phyloP scores from a whole-genome alignment of 2,797 vertebrate species.

The Darevskia mixta region DNA sequence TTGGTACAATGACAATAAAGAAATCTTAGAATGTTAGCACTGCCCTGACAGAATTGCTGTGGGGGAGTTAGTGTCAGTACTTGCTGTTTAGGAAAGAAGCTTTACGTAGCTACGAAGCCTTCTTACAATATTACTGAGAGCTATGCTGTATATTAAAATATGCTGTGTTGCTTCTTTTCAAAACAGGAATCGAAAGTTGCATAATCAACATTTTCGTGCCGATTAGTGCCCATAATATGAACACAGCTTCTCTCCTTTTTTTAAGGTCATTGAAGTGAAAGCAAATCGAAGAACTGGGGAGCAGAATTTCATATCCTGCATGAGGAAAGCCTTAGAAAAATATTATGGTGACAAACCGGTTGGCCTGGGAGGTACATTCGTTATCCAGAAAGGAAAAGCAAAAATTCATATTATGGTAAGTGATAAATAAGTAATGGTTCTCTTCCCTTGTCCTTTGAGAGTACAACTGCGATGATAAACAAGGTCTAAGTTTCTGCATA shows the following conservation, averaged over 20 bases:
- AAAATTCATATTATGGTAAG: slow-evolving; percentile 96
- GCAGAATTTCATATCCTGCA: slow-evolving; percentile 89
- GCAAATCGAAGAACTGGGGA: slow-evolving; percentile 89
- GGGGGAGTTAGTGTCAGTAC: too few species aligned
- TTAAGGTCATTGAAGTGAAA: slow-evolving; percentile 91
- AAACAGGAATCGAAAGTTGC: not conserved
- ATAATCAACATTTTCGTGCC: not conserved
- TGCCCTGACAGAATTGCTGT: too few species aligned
- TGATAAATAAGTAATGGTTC: not conserved
- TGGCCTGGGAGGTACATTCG: slow-evolving; percentile 93
- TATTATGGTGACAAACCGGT: slow-evolving; percentile 90
- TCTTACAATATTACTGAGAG: too few species aligned
- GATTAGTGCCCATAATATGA: not conserved
- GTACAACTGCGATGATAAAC: not conserved
- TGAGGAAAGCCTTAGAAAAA: slow-evolving; percentile 88
- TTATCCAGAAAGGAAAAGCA: slow-evolving; percentile 94
- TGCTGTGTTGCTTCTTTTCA: not conserved
- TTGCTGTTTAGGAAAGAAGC: too few species aligned
- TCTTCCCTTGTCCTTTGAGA: not conserved
- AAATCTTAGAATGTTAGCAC: too few species aligned
- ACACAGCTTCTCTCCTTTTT: slow-evolving; percentile 19
- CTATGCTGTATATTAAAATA: too few species aligned
- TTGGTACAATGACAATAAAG: too few species aligned
- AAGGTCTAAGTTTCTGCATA: not conserved
- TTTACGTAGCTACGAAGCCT: too few species aligned